Evolutionary conservation across 2,113 vertebrate species (phyloP).

Genomic region (Tragelaphus buxtoni): DNA sequence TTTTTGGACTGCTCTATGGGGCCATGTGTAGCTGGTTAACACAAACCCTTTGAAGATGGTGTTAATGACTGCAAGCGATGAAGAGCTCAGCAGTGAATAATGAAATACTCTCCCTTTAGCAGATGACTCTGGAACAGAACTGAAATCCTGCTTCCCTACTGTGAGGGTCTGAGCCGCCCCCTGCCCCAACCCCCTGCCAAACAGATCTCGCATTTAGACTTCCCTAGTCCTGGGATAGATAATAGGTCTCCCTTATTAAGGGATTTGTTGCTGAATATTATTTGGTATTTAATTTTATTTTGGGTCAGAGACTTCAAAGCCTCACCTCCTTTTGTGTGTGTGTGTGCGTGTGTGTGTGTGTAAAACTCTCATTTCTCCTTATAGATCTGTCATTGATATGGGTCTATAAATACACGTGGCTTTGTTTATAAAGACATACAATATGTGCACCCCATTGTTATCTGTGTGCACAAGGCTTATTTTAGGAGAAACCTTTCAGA

Average conservation of each 20-base stretch:
- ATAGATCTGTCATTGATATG: slow-evolving; percentile 67
- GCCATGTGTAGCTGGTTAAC: background rate
- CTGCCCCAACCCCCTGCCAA: background rate
- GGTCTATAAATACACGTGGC: slow-evolving; percentile 31
- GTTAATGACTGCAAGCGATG: slow-evolving; percentile 11
- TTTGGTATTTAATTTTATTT: slow-evolving; percentile 66
- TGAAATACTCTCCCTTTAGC: background rate
- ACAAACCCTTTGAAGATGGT: background rate
- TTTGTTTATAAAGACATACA: slow-evolving; percentile 53
- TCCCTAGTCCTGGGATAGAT: background rate
- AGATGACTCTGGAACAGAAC: background rate
- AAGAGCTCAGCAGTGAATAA: background rate
- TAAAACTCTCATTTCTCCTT: slow-evolving; percentile 61
- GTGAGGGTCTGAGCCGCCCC: background rate
- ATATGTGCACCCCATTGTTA: background rate
- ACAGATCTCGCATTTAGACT: background rate
- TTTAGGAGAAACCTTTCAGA: slow-evolving; percentile 58
- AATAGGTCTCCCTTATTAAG: slow-evolving; percentile 51
- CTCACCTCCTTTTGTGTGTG: background rate
- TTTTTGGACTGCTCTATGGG: background rate
- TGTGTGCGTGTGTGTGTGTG: background rate
- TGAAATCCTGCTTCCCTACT: background rate
- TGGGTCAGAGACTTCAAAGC: slow-evolving; percentile 42
- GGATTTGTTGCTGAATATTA: slow-evolving; percentile 63
- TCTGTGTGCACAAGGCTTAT: slow-evolving; percentile 37